A percentile compares a stretch with the other conserved stretches of the same genome.
phyloP scores from a whole-genome alignment of 1,140 invertebrate genomes.

The Platorchestia sp. region DNA sequence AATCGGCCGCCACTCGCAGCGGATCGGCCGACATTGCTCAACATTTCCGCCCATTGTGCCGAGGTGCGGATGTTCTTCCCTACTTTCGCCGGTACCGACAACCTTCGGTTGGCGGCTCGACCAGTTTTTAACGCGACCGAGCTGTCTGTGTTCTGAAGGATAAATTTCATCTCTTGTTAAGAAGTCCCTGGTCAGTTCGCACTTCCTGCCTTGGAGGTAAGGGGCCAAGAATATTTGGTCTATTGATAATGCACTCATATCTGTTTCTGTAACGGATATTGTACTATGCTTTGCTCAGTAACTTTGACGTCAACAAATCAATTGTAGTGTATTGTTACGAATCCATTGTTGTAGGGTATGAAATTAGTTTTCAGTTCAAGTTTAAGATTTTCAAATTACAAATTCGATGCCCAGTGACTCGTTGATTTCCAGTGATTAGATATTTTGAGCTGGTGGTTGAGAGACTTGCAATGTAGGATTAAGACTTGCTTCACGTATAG shows the following conservation, averaged over 20 bases:
- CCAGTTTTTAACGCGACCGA: not conserved
- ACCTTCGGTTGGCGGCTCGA: not conserved
- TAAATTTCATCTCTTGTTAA: not conserved
- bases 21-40: conserved; percentile 13
- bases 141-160: not conserved
- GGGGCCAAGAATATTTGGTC: not conserved
- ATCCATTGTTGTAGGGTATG: not conserved
- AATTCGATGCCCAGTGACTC: not conserved
- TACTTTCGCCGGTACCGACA: conserved; percentile 7
- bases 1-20: not conserved
- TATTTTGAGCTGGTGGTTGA: no score
- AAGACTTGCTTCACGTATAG: no score
- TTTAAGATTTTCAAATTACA: not conserved
- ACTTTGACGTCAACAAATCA: not conserved
- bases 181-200: not conserved
- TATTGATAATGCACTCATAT: not conserved
- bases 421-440: no score
- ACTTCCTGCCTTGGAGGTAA: not conserved
- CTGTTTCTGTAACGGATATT: not conserved
- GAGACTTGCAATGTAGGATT: no score
- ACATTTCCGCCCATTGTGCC: conserved; percentile 33
- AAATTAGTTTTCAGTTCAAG: not conserved
- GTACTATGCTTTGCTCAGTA: not conserved
- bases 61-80: not conserved
- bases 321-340: not conserved